phyloP scores from a whole-genome alignment of 2,797 vertebrate genomes.

The Lophius americanus region DNA sequence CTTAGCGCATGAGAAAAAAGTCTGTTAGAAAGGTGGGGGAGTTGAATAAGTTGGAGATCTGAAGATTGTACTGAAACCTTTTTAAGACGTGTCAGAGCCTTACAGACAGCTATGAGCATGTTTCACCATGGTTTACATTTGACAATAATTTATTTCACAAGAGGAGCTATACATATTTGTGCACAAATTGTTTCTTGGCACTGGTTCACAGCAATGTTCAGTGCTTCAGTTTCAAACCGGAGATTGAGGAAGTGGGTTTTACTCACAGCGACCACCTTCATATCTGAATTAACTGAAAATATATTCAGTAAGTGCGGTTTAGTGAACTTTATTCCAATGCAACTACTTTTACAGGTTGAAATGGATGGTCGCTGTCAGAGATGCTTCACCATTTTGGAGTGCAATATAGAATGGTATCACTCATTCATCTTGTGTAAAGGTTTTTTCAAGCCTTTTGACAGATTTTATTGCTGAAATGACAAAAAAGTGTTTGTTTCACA shows the following conservation, averaged over 20 bases:
- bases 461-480: no score
- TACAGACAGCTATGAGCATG: slow-evolving; percentile 61
- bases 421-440: no score
- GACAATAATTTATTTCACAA: slow-evolving; percentile 67
- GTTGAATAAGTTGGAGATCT: slow-evolving; percentile 36
- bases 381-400: slow-evolving; percentile 13
- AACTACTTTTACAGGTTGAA: slow-evolving; percentile 11
- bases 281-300: slow-evolving; percentile 3
- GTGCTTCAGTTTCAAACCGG: slow-evolving; percentile 45
- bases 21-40: slow-evolving; percentile 20
- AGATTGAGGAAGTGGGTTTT: slow-evolving; percentile 54
- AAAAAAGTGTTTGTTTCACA: no score
- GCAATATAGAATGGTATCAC: slow-evolving; percentile 5
- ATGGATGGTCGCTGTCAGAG: slow-evolving; percentile 18
- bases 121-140: slow-evolving; percentile 64
- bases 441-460: slow-evolving; percentile 56
- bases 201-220: slow-evolving; percentile 48
- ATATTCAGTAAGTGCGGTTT: neutral
- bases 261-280: slow-evolving; percentile 42
- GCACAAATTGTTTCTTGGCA: slow-evolving; percentile 69
- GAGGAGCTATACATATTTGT: slow-evolving; percentile 63
- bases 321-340: slow-evolving; percentile 10
- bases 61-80: slow-evolving; percentile 42
- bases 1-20: slow-evolving; percentile 27
- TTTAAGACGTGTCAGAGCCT: slow-evolving; percentile 61